A percentile compares a stretch with the other conserved stretches of the same genome.
Evolutionary conservation across 2,888 invertebrate species (phyloP).

Genomic region (Zonitis immaculata): DNA sequence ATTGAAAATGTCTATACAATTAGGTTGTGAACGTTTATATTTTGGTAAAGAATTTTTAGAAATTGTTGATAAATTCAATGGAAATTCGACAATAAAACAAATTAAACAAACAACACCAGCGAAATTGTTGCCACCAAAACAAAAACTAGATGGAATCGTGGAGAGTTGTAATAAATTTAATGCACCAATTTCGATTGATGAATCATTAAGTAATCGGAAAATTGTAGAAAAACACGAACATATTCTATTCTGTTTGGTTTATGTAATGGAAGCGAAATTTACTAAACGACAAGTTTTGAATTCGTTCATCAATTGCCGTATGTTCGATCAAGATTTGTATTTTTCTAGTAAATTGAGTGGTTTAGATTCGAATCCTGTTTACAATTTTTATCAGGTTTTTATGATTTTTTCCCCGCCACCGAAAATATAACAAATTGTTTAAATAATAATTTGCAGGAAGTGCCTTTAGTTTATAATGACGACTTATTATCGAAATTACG

Average conservation of each 20-base stretch:
- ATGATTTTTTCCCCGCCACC: too few relatives aligned
- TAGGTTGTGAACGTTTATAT: constrained; percentile 50
- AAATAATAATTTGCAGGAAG: too few relatives aligned
- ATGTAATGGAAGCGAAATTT: constrained; percentile 50
- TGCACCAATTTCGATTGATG: neutral
- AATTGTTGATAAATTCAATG: constrained; percentile 31
- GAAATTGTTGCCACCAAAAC: neutral
- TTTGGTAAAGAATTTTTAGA: constrained; percentile 53
- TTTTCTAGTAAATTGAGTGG: constrained; percentile 47
- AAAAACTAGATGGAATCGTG: neutral
- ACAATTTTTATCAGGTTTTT: constrained; percentile 51
- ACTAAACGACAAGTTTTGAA: constrained; percentile 39
- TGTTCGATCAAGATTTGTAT: constrained; percentile 50
- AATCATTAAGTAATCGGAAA: too few relatives aligned
- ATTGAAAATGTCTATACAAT: constrained; percentile 48
- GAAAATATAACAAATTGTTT: too few relatives aligned
- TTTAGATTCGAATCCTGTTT: constrained; percentile 48
- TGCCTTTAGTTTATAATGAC: constrained; percentile 54
- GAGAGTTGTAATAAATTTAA: too few relatives aligned
- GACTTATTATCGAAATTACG: constrained; percentile 53
- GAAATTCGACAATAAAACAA: neutral
- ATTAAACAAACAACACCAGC: too few relatives aligned
- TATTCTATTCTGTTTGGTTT: constrained; percentile 51
- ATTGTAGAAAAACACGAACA: constrained; percentile 29
- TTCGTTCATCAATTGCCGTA: constrained; percentile 50